Percentiles rank a stretch among this genome's conserved stretches.
These are phyloP conservation scores for Spermophilus dauricus DNA, from an alignment of 2,113 vertebrate species.

Conservation along the genomic window DNA sequence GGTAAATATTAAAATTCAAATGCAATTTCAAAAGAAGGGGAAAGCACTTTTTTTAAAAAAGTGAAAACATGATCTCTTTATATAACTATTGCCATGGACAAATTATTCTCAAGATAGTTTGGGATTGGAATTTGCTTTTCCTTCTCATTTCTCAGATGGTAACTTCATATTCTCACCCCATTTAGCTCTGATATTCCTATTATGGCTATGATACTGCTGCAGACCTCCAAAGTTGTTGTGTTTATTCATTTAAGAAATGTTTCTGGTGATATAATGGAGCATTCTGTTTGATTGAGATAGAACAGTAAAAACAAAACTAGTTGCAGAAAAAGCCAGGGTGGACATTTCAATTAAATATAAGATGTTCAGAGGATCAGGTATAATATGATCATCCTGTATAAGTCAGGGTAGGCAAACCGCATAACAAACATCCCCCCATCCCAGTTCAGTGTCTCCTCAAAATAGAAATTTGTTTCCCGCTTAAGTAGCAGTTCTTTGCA, in stretches of 20 bases:
- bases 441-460: neutral
- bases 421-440: neutral
- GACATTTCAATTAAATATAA: neutral
- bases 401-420: neutral
- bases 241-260: neutral
- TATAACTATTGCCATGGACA: neutral
- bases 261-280: neutral
- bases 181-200: neutral
- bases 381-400: neutral
- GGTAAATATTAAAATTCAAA: conserved; percentile 85
- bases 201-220: neutral
- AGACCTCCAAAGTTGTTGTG: neutral
- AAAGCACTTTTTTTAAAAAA: neutral
- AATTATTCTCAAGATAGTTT: conserved; percentile 23
- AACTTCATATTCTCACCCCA: neutral
- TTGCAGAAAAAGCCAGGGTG: neutral
- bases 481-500: neutral
- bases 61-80: conserved; percentile 4
- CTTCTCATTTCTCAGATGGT: neutral
- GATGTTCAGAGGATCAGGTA: neutral
- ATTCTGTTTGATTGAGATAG: neutral
- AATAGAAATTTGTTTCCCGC: neutral
- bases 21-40: neutral
- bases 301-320: conserved; percentile 24
- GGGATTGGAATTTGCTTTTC: neutral